These are phyloP conservation scores for Ariolimax columbianus DNA, from an alignment of 2,888 invertebrate species.

Conservation along the genomic window DNA sequence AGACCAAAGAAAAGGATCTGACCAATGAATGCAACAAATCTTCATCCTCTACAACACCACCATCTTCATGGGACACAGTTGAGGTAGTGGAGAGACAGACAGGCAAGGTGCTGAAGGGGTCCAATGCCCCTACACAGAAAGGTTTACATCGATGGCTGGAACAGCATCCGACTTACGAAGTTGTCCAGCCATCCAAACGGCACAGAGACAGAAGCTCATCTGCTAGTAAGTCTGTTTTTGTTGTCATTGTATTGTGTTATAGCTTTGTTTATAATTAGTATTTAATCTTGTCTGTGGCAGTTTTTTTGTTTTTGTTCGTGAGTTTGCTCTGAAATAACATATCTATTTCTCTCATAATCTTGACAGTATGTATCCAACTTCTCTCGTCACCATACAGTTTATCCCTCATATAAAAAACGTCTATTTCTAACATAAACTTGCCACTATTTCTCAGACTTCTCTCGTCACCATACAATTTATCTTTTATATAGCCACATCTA, in stretches of 20 bases:
- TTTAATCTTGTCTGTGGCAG: too few species aligned
- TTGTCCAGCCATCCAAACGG: constrained; percentile 81
- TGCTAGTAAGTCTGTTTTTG: not conserved
- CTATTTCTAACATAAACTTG: too few species aligned
- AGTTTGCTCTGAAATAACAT: too few species aligned
- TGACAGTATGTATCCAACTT: too few species aligned
- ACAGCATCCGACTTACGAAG: constrained; percentile 92
- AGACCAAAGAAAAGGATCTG: constrained; percentile 34
- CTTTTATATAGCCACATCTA: too few species aligned
- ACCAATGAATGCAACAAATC: constrained; percentile 31
- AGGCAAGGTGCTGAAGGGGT: constrained; percentile 86
- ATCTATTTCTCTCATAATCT: too few species aligned
- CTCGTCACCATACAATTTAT: too few species aligned
- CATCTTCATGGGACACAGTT: constrained; percentile 75
- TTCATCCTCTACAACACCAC: not conserved
- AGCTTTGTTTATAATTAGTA: too few species aligned
- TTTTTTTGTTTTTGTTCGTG: too few species aligned
- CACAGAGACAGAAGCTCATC: not conserved
- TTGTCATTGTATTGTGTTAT: not conserved
- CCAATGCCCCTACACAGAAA: constrained; percentile 89
- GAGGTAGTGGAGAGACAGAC: constrained; percentile 90
- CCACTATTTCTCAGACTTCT: too few species aligned
- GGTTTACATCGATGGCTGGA: constrained; percentile 90
- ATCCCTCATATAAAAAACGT: too few species aligned
- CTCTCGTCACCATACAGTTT: too few species aligned